Evolutionary conservation across 1,140 invertebrate genomes (phyloP), one percentile per base, ranked within the genome.

Genomic region (Orussus abietinus): DNA sequence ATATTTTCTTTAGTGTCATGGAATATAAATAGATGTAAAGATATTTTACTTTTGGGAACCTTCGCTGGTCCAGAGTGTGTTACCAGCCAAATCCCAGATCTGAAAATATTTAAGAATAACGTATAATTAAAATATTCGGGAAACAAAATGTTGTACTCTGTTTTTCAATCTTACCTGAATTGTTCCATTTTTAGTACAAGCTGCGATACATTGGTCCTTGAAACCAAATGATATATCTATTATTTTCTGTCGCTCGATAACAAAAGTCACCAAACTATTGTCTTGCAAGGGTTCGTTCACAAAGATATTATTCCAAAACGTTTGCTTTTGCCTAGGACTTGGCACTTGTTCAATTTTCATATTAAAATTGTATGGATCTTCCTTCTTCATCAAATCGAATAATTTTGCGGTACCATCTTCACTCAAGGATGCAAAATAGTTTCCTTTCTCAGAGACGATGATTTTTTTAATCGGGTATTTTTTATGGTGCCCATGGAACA

Each of bases 291-390:
- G 6, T 14, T 42, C 42, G 4, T 35, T 40, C 6, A 31, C 25
- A 38, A 62, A 67, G 11, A 70, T 42, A 33, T 19, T 36, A 21
- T 21, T 53, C 64, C 66, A 73, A 25, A 32, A 59, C 1, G 7
- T 18, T 47, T 74, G 72, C 30, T 64, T 68, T 6, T 66, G 56
- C 25, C 51, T 53, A 1, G 72, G 70, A 43, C 58, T 67, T 14
- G 46, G 51, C 21, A 36, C 0, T n/a, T 12, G 14, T 33, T 34
- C n/a, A 30, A n/a, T n/a, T 19, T 7, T n/a, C 5, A 15, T 11
- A 13, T 40, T 11, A 20, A 14, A 7, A 5, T 28, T 10, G 11
- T 53, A 26, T 14, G 50, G 29, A 42, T 46, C 50, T 22, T 66
- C 59, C 12, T 61, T 46, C 3, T 51, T 26, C n/a, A 41, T 39